Conservation (phyloP, 2,113 vertebrate genomes). For the Notarius lentiginosus region DNA sequence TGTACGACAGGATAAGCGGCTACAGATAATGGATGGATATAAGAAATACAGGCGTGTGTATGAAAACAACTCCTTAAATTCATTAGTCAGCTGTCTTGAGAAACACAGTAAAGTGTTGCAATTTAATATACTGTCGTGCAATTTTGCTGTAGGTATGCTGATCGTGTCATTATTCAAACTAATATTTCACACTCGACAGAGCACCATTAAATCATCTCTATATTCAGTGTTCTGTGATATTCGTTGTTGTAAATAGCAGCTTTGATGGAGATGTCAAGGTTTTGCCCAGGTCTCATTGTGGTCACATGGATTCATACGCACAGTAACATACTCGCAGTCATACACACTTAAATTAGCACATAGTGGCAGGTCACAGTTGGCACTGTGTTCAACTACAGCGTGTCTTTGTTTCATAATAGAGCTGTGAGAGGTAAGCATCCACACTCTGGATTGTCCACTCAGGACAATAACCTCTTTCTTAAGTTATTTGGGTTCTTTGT, state of each 20-base stretch:
- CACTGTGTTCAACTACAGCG: not conserved
- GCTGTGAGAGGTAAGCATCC: not conserved
- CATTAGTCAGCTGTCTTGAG: not conserved
- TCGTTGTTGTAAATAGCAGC: not conserved
- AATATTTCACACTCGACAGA: not conserved
- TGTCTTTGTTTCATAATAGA: conserved; percentile 8
- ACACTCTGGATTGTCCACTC: conserved; percentile 4
- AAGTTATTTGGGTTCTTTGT: not conserved
- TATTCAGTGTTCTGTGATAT: not conserved
- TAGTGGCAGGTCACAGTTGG: not conserved
- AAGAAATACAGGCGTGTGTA: not conserved
- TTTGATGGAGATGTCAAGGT: not conserved
- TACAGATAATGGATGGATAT: no score
- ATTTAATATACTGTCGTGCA: not conserved
- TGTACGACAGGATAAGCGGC: no score
- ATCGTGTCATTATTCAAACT: not conserved
- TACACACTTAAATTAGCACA: not conserved
- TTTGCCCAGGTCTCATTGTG: not conserved
- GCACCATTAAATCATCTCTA: not conserved
- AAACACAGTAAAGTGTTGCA: not conserved
- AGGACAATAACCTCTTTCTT: not conserved
- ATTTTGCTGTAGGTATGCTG: not conserved
- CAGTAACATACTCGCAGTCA: conserved; percentile 9
- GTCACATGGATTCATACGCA: conserved; percentile 3
- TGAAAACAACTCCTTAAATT: not conserved